A percentile compares a stretch with the other conserved stretches of the same genome.
phyloP scores from a whole-genome alignment of 2,113 vertebrate species.

The Hemiprocne comata region DNA sequence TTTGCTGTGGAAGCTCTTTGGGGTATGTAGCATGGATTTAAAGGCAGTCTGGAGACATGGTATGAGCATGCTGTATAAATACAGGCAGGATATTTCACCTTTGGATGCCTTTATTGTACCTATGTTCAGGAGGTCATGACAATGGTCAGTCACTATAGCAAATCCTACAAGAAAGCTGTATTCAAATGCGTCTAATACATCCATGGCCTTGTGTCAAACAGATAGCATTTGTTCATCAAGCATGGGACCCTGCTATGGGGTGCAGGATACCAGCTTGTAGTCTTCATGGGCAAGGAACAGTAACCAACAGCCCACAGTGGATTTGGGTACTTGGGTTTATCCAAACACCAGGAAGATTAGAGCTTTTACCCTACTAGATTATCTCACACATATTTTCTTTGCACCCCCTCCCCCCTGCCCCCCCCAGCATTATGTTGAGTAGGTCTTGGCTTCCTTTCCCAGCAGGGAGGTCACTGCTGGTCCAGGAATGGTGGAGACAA shows the following conservation, averaged over 20 bases:
- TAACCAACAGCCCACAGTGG: neutral
- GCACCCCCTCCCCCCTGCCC: too few species aligned
- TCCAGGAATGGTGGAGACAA: neutral
- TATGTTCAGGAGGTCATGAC: neutral
- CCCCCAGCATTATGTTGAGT: neutral
- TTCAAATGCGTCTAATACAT: neutral
- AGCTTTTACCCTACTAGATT: neutral
- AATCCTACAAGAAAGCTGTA: neutral
- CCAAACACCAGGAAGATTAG: neutral
- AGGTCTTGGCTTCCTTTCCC: neutral
- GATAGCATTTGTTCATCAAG: neutral
- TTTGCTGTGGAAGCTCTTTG: neutral
- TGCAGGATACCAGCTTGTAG: neutral
- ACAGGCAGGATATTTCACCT: neutral
- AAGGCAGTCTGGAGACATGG: neutral
- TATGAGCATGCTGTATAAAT: neutral
- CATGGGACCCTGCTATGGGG: neutral
- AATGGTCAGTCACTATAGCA: neutral
- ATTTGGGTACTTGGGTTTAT: neutral
- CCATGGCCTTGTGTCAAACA: neutral
- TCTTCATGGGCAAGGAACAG: neutral
- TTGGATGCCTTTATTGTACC: neutral
- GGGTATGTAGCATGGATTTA: neutral
- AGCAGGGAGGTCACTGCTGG: neutral
- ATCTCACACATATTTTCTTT: rapidly evolving